Conservation (phyloP, 2,797 vertebrate species). For the Hozukius guyotensis region DNA sequence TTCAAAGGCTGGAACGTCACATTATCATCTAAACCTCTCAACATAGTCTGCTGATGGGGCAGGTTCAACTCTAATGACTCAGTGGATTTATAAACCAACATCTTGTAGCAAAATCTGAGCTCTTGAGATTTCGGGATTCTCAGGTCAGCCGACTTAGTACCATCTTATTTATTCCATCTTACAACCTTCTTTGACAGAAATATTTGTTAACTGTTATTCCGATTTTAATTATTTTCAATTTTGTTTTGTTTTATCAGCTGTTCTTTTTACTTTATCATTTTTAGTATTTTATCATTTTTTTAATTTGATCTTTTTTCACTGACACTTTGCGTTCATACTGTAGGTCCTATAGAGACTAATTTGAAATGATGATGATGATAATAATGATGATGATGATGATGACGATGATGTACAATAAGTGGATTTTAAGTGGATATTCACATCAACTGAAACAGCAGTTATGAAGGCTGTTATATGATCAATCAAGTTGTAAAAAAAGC, state of each 20-base stretch:
- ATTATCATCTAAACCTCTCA: neutral
- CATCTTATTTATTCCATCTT: neutral
- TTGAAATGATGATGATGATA: neutral
- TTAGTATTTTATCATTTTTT: neutral
- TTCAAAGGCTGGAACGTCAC: neutral
- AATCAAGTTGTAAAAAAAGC: constrained; percentile 1
- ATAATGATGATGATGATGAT: neutral
- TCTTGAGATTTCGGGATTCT: neutral
- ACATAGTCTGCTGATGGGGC: neutral
- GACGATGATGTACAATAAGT: neutral
- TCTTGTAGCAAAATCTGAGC: neutral
- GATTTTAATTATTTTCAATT: neutral
- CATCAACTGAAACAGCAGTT: neutral
- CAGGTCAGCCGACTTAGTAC: neutral
- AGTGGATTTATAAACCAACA: constrained; percentile 11
- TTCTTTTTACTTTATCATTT: neutral
- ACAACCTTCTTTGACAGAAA: neutral
- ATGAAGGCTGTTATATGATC: neutral
- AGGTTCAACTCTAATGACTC: neutral
- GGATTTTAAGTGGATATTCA: constrained; percentile 1
- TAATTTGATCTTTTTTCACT: neutral
- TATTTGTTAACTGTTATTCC: neutral
- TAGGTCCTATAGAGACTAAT: neutral
- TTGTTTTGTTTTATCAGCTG: neutral
- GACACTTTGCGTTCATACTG: neutral